These are phyloP conservation scores for Donacobius atricapilla DNA, from an alignment of 2,113 vertebrate species.

Conservation along the genomic window DNA sequence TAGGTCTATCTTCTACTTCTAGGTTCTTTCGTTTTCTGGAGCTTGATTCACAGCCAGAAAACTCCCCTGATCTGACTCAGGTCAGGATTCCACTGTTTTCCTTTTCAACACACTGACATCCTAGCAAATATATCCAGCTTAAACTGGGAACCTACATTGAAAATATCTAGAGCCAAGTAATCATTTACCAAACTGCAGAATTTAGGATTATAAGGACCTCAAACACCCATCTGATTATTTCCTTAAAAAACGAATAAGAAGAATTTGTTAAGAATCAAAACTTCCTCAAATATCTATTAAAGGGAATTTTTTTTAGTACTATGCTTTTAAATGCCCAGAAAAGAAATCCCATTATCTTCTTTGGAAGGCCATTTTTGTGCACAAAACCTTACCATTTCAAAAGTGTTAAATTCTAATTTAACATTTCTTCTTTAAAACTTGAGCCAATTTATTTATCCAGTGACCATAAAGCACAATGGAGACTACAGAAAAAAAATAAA, in stretches of 20 bases:
- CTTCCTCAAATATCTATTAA: background rate
- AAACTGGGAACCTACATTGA: background rate
- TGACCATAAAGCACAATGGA: background rate
- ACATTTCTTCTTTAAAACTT: background rate
- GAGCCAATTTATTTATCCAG: background rate
- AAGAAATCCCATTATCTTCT: background rate
- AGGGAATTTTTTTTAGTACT: background rate
- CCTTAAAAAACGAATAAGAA: background rate
- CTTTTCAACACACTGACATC: background rate
- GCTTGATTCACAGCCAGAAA: background rate
- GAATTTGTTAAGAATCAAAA: background rate
- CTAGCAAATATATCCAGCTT: background rate
- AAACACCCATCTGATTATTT: background rate
- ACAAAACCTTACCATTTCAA: background rate
- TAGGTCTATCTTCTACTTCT: background rate
- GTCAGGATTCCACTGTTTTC: background rate
- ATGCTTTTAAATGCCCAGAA: background rate
- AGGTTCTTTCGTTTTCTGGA: background rate
- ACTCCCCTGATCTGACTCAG: background rate
- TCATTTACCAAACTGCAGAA: background rate
- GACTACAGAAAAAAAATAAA: background rate
- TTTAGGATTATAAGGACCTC: background rate
- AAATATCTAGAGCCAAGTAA: background rate
- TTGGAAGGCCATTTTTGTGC: background rate
- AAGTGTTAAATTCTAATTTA: background rate